Evolutionary conservation across 2,888 invertebrate genomes (phyloP).

Genomic region (Hemistola chrysoprasaria): DNA sequence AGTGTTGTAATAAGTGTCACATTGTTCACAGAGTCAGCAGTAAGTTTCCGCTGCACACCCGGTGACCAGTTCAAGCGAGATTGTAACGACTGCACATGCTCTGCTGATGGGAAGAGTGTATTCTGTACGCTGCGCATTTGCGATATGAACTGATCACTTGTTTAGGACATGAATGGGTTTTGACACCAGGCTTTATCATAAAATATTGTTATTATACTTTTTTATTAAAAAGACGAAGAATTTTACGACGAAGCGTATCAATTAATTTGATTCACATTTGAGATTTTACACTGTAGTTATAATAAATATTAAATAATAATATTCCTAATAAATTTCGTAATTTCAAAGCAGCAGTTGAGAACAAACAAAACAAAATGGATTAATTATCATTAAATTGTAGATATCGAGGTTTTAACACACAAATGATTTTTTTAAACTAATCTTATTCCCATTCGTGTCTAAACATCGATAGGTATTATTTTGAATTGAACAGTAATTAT

Average conservation of each 20-base stretch:
- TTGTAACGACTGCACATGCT: slow-evolving; percentile 79
- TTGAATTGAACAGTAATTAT: slow-evolving; percentile 6
- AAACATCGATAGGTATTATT: not conserved
- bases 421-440: not conserved
- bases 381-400: no score
- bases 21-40: slow-evolving; percentile 44
- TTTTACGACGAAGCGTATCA: no score
- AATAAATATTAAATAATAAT: no score
- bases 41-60: slow-evolving; percentile 73
- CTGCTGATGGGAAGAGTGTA: slow-evolving; percentile 66
- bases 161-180: slow-evolving; percentile 11
- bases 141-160: slow-evolving; percentile 36
- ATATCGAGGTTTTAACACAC: no score
- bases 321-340: no score
- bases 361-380: no score
- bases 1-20: not conserved
- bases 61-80: slow-evolving; percentile 70
- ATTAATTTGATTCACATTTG: no score
- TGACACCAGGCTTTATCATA: no score
- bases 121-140: slow-evolving; percentile 73
- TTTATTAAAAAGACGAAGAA: no score
- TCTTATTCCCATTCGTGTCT: slow-evolving; percentile 9
- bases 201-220: no score
- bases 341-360: no score
- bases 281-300: no score